Evolutionary conservation across 2,113 vertebrate genomes (phyloP).

Genomic region (Glaucomys volans): DNA sequence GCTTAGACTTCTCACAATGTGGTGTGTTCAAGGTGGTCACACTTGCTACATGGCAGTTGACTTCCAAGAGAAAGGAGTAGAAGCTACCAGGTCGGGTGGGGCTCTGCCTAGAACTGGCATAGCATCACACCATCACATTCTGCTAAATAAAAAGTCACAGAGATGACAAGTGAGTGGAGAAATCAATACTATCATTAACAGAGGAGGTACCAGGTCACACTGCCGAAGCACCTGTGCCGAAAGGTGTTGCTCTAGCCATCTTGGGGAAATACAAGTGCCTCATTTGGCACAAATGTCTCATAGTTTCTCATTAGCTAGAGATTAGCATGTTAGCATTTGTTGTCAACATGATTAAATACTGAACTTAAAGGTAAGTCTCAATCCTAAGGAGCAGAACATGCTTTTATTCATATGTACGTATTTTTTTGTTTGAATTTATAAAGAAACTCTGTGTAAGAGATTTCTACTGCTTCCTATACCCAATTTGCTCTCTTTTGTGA

Average conservation of each 20-base stretch:
- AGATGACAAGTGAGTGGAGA: neutral
- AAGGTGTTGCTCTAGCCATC: neutral
- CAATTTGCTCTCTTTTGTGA: neutral
- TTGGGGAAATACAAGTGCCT: neutral
- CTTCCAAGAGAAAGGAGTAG: neutral
- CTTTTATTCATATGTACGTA: neutral
- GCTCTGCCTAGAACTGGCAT: neutral
- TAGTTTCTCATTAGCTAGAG: constrained; percentile 17
- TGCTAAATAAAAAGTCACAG: neutral
- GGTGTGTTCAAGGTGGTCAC: neutral
- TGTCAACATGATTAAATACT: neutral
- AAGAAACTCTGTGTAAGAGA: neutral
- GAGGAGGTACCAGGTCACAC: neutral
- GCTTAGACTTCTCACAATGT: neutral
- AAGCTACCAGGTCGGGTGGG: neutral
- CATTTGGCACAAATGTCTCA: neutral
- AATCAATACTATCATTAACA: neutral
- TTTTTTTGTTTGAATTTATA: neutral
- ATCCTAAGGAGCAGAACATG: neutral
- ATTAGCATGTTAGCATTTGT: neutral
- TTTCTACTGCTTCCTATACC: neutral
- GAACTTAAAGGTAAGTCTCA: neutral
- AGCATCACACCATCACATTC: neutral
- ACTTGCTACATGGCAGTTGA: neutral
- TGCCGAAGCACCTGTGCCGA: neutral